Evolutionary conservation across 2,113 vertebrate genomes (phyloP).

Genomic region (western clawed frog (Xenopus tropicalis)): DNA sequence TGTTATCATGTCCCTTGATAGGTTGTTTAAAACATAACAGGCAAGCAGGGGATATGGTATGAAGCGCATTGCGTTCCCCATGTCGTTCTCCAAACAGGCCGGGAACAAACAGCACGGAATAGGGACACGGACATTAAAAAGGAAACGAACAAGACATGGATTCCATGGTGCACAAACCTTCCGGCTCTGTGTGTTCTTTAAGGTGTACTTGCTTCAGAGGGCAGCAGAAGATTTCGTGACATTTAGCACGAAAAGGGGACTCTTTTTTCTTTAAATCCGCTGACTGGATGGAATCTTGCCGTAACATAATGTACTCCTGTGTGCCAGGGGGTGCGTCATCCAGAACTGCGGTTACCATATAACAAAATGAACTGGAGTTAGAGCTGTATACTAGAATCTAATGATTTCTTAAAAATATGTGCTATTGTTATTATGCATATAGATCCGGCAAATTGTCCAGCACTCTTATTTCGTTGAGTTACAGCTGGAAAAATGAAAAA

Average conservation of each 20-base stretch:
- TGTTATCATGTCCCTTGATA: constrained; percentile 45
- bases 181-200: constrained; percentile 95
- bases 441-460: background rate
- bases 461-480: background rate
- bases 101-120: constrained; percentile 65
- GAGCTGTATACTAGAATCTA: constrained; percentile 62
- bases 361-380: constrained; percentile 98
- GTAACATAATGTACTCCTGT: constrained; percentile 99
- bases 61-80: constrained; percentile 50
- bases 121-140: constrained; percentile 61
- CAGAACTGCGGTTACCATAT: constrained; percentile 95
- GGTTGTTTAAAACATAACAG: constrained; percentile 58
- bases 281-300: constrained; percentile 99
- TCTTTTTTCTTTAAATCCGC: constrained; percentile 99
- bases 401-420: constrained; percentile 21
- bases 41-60: constrained; percentile 58
- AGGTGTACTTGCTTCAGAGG: constrained; percentile 97
- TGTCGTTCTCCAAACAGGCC: constrained; percentile 52
- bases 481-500: background rate
- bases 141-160: constrained; percentile 71
- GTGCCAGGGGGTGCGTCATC: constrained; percentile 98
- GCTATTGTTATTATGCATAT: background rate
- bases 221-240: constrained; percentile 99
- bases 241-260: constrained; percentile 99
- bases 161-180: constrained; percentile 91